Percentiles rank a stretch among this genome's conserved stretches.
These are phyloP conservation scores for Columbina picui DNA, from an alignment of 2,113 vertebrate genomes.

Conservation along the genomic window DNA sequence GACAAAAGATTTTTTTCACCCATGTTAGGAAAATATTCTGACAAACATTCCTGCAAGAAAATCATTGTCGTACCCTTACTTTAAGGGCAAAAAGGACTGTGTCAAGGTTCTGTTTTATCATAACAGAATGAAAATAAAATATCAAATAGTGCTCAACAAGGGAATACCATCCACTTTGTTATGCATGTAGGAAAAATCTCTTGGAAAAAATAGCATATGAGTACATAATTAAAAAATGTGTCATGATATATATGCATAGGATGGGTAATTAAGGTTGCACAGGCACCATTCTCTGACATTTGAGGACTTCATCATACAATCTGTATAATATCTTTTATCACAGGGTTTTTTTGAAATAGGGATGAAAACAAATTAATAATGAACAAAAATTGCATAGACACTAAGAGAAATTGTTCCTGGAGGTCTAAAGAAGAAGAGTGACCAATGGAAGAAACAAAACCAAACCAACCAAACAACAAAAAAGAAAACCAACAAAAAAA, in stretches of 20 bases:
- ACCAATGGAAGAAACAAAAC: background rate
- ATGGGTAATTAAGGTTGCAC: background rate
- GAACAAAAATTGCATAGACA: background rate
- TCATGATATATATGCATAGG: background rate
- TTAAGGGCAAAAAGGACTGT: background rate
- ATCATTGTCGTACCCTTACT: background rate
- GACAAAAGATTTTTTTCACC: background rate
- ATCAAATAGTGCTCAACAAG: background rate
- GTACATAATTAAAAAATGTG: background rate
- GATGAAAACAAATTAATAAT: background rate
- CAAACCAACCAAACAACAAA: no score
- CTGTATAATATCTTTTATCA: background rate
- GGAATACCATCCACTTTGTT: background rate
- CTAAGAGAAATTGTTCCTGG: background rate
- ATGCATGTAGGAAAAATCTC: background rate
- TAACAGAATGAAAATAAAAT: slow-evolving; percentile 35
- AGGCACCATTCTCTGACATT: background rate
- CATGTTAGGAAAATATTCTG: background rate
- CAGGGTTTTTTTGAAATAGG: background rate
- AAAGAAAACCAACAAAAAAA: no score
- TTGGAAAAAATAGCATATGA: background rate
- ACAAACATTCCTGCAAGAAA: background rate
- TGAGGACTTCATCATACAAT: background rate
- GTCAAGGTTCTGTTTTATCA: background rate
- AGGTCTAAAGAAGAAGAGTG: background rate